Base-by-base conservation (phyloP, 2,113 vertebrate genomes). In the Cariama cristata region DNA sequence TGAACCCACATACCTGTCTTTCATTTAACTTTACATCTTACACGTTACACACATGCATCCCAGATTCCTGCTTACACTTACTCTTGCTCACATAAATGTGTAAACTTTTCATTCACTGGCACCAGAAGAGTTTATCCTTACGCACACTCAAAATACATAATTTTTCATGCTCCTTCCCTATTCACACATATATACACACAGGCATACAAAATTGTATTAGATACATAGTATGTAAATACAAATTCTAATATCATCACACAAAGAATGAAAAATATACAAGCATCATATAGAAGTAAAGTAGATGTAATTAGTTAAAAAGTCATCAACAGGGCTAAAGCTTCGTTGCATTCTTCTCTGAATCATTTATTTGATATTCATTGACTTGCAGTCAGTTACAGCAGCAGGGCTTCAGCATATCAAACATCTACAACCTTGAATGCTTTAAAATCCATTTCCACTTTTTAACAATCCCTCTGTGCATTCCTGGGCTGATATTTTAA, bases 301-400 rank as follows among this genome's bases (percentile, higher is more conserved):
- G 26, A 49, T 83, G 20, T 18, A 92, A 76, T 92, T 96, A 90
- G 73, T 92, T 91, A 80, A 88, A 86, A 75, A 93, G 69, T 60
- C 20, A 35, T 90, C 81, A 95, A 67, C 6, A 62, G 60, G 15
- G 18, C 18, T 91, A 67, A 95, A 93, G n/a, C 32, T 92, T 91
- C 52, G 42, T 18, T 91, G 40, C 4, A 21, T 71, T 95, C 32
- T 93, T 69, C 79, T 93, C 86, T 93, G 62, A 73, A 77, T 72
- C 14, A 32, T 96, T 93, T 87, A 64, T 97, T 97, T 97, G 88
- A 72, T 81, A 67, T 88, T 94, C 45, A 73, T 40, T 93, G 62
- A 64, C 59, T 93, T 92, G 40, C 24, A 59, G 45, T 88, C 59
- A 73, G 26, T 90, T 76, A 84, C 16, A 68, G 26, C 67, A 91